A percentile compares a stretch with the other conserved stretches of the same genome.
These are phyloP conservation scores for Drosophila fuyamai DNA, from an alignment of 1,140 invertebrate species.

Conservation along the genomic window DNA sequence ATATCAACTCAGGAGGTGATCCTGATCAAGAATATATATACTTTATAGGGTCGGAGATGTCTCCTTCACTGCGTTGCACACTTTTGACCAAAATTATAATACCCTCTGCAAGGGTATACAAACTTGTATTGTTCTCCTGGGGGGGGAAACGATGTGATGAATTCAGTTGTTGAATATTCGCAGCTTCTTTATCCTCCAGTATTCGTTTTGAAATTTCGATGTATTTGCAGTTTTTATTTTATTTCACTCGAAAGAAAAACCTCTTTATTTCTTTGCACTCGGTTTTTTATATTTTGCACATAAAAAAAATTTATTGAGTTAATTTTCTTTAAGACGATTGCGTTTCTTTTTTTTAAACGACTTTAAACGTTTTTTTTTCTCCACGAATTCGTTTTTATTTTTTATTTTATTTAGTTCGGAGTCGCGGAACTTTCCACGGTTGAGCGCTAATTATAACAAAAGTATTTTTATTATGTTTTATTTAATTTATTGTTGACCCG, in stretches of 20 bases:
- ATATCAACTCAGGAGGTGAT: too few relatives aligned
- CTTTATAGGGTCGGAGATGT: too few relatives aligned
- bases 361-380: background rate
- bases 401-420: too few relatives aligned
- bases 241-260: background rate
- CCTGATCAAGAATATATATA: too few relatives aligned
- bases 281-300: background rate
- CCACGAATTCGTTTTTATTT: background rate
- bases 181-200: too few relatives aligned
- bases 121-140: background rate
- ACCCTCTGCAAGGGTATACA: too few relatives aligned
- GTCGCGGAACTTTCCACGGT: background rate
- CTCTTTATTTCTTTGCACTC: background rate
- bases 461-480: background rate
- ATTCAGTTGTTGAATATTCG: background rate
- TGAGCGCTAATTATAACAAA: background rate
- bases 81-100: too few relatives aligned
- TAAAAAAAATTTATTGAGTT: background rate
- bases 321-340: background rate
- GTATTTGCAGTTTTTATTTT: background rate
- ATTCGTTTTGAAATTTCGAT: constrained; percentile 1
- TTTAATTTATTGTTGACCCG: too few relatives aligned
- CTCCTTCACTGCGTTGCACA: too few relatives aligned
- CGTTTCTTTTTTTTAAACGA: background rate
- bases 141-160: background rate